phyloP scores from a whole-genome alignment of 1,140 invertebrate species.

The Apis laboriosa region DNA sequence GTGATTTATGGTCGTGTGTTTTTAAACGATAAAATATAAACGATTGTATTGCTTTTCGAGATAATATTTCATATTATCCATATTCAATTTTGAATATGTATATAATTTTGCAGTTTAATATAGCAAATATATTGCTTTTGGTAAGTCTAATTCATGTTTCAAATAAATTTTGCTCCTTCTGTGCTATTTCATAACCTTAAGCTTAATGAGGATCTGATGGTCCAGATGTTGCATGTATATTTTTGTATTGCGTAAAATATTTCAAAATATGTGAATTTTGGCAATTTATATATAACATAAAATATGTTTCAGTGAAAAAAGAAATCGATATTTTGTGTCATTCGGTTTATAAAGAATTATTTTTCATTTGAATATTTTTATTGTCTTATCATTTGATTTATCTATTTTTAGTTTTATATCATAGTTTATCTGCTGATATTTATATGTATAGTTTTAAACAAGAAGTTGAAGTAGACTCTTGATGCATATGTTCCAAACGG shows the following conservation, averaged over 20 bases:
- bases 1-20: no score
- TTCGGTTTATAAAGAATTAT: no score
- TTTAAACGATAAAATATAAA: no score
- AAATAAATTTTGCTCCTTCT: neutral
- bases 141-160: neutral
- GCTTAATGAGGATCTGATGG: constrained; percentile 25
- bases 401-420: neutral
- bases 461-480: constrained; percentile 13
- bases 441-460: neutral
- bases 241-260: constrained; percentile 4
- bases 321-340: no score
- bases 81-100: no score
- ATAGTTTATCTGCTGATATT: neutral
- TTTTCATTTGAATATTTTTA: neutral
- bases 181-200: constrained; percentile 7
- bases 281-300: neutral
- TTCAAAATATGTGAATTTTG: neutral
- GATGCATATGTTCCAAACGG: neutral
- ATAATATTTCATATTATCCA: no score
- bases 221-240: constrained; percentile 8
- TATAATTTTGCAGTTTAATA: no score
- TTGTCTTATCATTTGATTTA: neutral
- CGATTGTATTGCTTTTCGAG: no score
- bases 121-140: neutral
- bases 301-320: neutral